Percentiles rank a stretch among this genome's conserved stretches.
Evolutionary conservation across 2,113 vertebrate species (phyloP).

Genomic region (Gallinago media): DNA sequence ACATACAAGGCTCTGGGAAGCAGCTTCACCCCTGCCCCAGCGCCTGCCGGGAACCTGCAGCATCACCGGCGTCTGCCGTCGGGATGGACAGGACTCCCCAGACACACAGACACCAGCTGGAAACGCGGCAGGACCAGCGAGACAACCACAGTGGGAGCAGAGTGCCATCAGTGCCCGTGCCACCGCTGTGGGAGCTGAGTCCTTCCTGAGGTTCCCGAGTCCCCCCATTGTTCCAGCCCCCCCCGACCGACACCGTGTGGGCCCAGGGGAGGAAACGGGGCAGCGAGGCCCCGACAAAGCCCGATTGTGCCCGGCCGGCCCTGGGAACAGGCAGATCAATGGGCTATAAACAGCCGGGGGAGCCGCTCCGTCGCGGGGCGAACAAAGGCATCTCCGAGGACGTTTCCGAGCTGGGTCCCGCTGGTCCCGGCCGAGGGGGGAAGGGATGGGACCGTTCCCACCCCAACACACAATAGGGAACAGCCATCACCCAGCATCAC

Average conservation of each 20-base stretch:
- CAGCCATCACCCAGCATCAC: accelerated
- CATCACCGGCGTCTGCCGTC: accelerated
- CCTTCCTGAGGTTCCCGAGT: neutral
- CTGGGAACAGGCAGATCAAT: slow-evolving; percentile 43
- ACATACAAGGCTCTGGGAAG: neutral
- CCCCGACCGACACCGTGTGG: accelerated
- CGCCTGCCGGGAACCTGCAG: neutral
- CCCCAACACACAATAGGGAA: neutral
- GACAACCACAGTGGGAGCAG: accelerated
- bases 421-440: neutral
- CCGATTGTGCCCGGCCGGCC: neutral
- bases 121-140: neutral
- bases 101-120: neutral
- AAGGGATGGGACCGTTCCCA: neutral
- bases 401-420: neutral
- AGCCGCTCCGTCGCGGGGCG: neutral
- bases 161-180: neutral
- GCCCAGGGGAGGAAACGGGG: slow-evolving; percentile 28
- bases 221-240: neutral
- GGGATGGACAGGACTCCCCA: accelerated
- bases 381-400: slow-evolving; percentile 24
- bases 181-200: neutral
- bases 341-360: neutral
- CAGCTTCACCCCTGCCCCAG: neutral
- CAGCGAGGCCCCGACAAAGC: neutral